These are phyloP conservation scores for Onychomys leucogaster DNA, from an alignment of 2,797 vertebrate species.

Conservation along the genomic window DNA sequence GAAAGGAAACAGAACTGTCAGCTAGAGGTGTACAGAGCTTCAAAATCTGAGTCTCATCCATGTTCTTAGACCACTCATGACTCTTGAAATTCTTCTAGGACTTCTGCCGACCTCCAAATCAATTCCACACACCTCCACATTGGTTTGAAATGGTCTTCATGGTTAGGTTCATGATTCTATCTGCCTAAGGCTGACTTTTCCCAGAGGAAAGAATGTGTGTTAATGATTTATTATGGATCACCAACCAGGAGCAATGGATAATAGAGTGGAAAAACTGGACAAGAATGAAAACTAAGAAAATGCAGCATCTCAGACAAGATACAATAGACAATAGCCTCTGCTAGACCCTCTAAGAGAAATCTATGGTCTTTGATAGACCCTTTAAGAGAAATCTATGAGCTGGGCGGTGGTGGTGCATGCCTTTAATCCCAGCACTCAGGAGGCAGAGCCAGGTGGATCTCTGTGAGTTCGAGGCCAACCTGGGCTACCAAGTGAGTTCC, in stretches of 20 bases:
- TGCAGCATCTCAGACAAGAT: background rate
- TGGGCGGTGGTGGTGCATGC: too few species aligned
- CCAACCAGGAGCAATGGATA: background rate
- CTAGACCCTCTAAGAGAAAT: background rate
- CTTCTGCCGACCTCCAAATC: constrained; percentile 29
- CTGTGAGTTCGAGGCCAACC: too few species aligned
- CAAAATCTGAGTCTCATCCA: constrained; percentile 46
- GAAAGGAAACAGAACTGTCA: constrained; percentile 72
- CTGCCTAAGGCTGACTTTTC: constrained; percentile 29
- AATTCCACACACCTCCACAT: constrained; percentile 8
- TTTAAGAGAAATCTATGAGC: background rate
- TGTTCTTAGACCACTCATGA: background rate
- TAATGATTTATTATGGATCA: constrained; percentile 22
- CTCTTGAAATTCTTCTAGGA: constrained; percentile 26
- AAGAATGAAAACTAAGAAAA: background rate
- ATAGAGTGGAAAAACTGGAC: background rate
- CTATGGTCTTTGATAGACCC: background rate
- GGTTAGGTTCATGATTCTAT: background rate
- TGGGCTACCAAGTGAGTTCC: too few species aligned
- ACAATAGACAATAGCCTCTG: background rate
- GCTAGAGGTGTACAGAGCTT: constrained; percentile 57
- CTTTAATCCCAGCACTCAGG: too few species aligned
- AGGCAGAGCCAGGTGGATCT: too few species aligned
- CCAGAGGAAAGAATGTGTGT: background rate
- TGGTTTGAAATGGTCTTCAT: background rate